A percentile compares a stretch with the other conserved stretches of the same genome.
phyloP scores from a whole-genome alignment of 37 sponge, comb jelly and placozoan species.

The Chondrosia reniformis region DNA sequence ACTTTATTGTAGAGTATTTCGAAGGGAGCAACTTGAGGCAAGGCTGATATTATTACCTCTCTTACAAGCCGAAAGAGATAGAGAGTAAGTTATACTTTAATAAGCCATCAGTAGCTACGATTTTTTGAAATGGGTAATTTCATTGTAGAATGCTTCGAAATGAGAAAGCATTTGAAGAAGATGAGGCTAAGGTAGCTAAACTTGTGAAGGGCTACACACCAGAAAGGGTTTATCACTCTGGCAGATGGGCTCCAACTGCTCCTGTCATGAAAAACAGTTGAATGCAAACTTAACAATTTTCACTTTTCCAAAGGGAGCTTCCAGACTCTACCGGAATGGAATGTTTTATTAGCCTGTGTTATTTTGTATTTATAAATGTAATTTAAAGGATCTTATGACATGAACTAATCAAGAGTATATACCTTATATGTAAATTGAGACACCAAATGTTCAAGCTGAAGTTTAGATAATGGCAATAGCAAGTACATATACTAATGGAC shows the following conservation, averaged over 20 bases:
- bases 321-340: no score
- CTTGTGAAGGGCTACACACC: conserved; percentile 81
- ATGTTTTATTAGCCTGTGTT: no score
- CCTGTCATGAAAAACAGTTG: conserved; percentile 32
- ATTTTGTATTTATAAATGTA: no score
- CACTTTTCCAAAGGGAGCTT: no score
- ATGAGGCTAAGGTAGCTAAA: conserved; percentile 80
- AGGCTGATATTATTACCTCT: conserved; percentile 77
- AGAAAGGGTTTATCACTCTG: conserved; percentile 79
- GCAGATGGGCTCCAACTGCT: conserved; percentile 75
- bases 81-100: conserved; percentile 57
- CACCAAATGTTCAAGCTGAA: no score
- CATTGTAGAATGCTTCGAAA: conserved; percentile 54
- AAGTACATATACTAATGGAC: no score
- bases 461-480: no score
- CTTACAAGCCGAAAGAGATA: conserved; percentile 87
- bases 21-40: conserved; percentile 63
- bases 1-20: conserved; percentile 31
- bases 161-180: conserved; percentile 68
- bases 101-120: no score
- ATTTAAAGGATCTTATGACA: no score
- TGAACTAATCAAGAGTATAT: no score
- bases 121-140: no score
- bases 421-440: no score
- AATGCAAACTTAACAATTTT: not conserved